Percentiles rank a stretch among this genome's conserved stretches.
These are phyloP conservation scores for Operophtera brumata DNA, from an alignment of 2,888 invertebrate species.

Conservation along the genomic window DNA sequence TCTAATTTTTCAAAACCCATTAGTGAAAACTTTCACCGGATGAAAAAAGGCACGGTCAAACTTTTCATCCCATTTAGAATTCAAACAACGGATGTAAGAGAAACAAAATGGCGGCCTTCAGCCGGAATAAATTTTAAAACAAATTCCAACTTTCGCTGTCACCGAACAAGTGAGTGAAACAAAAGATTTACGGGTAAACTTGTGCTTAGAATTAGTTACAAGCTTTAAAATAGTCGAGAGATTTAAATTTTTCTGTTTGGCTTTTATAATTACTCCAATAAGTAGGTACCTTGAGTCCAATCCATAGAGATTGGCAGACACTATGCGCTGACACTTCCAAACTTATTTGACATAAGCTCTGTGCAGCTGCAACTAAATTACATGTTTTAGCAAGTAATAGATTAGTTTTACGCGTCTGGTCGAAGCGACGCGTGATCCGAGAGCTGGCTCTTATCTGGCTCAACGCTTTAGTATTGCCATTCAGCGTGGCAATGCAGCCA, in stretches of 20 bases:
- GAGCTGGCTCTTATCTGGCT: no score
- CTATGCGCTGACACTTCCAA: no score
- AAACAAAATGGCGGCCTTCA: slow-evolving; percentile 61
- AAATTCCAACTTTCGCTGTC: slow-evolving; percentile 69
- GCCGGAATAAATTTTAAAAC: slow-evolving; percentile 72
- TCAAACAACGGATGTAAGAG: slow-evolving; percentile 68
- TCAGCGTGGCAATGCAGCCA: no score
- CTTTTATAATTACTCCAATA: background rate
- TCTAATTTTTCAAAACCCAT: slow-evolving; percentile 46
- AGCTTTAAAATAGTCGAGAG: slow-evolving; percentile 18
- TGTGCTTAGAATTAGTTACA: slow-evolving; percentile 64
- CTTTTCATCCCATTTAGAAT: slow-evolving; percentile 64
- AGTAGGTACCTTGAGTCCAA: no score
- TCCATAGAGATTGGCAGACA: no score
- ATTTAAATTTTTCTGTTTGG: slow-evolving; percentile 16
- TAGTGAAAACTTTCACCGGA: slow-evolving; percentile 42
- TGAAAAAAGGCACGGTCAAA: slow-evolving; percentile 42
- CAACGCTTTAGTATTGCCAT: no score
- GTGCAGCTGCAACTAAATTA: no score
- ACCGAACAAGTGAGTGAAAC: slow-evolving; percentile 66
- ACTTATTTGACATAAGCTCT: no score
- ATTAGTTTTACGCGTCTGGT: no score
- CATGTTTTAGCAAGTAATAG: no score
- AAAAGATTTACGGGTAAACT: slow-evolving; percentile 74
- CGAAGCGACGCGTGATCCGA: no score